Conservation (phyloP, 2,113 vertebrate genomes). For the Podarcis cretensis region DNA sequence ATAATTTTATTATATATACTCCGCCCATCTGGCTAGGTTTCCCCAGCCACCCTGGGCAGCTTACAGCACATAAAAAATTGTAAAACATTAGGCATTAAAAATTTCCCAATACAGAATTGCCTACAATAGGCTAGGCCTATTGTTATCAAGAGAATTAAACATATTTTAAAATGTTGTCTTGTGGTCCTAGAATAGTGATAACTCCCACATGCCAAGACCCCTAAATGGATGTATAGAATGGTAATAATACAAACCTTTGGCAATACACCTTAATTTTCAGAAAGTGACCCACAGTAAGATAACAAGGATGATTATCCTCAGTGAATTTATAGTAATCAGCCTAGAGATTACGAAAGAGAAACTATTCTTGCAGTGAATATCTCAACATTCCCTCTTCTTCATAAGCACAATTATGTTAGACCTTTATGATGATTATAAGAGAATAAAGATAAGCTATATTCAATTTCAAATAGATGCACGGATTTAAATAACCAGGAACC, state of each 20-base stretch:
- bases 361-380: background rate
- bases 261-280: background rate
- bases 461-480: background rate
- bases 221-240: rapidly evolving
- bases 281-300: background rate
- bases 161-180: background rate
- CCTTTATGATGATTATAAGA: background rate
- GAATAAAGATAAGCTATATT: conserved; percentile 25
- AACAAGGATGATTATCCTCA: background rate
- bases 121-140: too few relatives aligned
- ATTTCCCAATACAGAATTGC: too few relatives aligned
- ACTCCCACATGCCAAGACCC: background rate
- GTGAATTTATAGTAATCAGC: background rate
- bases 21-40: too few relatives aligned
- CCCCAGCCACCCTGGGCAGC: too few relatives aligned
- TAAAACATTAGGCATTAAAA: too few relatives aligned
- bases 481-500: background rate
- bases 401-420: background rate
- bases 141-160: background rate
- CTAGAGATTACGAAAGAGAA: background rate
- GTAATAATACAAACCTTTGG: background rate
- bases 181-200: background rate
- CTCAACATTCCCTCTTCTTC: background rate
- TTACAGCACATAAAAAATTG: too few relatives aligned
- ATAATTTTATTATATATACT: too few relatives aligned